A percentile compares a stretch with the other conserved stretches of the same genome.
phyloP scores from a whole-genome alignment of 2,113 vertebrate genomes.

The crab-eating macaque (Macaca fascicularis) region DNA sequence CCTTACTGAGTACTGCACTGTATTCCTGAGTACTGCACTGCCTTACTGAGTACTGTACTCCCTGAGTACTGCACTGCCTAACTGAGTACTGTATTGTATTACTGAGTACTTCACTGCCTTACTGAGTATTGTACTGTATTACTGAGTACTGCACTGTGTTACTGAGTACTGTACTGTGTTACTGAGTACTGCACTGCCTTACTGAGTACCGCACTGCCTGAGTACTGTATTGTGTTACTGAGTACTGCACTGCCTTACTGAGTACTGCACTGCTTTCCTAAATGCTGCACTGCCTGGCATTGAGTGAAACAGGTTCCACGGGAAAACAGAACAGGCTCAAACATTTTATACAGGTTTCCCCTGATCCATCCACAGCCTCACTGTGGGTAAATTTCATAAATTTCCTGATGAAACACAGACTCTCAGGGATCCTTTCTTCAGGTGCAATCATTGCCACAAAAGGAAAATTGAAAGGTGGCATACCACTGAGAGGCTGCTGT shows the following conservation, averaged over 20 bases:
- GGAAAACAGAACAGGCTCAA: background rate
- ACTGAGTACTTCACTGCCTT: too few species aligned
- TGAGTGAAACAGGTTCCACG: background rate
- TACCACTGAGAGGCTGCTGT: background rate
- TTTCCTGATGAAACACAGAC: background rate
- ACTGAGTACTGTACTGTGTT: too few species aligned
- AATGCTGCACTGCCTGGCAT: background rate
- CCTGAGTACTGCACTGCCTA: background rate
- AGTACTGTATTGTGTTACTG: too few species aligned
- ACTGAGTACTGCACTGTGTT: too few species aligned
- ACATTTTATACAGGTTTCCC: background rate
- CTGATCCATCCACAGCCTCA: fast-evolving
- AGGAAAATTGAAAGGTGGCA: background rate
- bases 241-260: background rate
- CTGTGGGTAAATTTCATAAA: background rate
- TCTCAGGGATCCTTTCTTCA: background rate
- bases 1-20: background rate
- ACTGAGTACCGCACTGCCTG: too few species aligned
- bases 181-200: too few species aligned
- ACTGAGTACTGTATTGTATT: background rate
- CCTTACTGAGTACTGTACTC: background rate
- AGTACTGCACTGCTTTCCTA: background rate
- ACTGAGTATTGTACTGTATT: too few species aligned
- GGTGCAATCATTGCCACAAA: background rate
- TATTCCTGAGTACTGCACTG: background rate